Evolutionary conservation across 2,113 vertebrate species (phyloP).

Genomic region (Esox niger): DNA sequence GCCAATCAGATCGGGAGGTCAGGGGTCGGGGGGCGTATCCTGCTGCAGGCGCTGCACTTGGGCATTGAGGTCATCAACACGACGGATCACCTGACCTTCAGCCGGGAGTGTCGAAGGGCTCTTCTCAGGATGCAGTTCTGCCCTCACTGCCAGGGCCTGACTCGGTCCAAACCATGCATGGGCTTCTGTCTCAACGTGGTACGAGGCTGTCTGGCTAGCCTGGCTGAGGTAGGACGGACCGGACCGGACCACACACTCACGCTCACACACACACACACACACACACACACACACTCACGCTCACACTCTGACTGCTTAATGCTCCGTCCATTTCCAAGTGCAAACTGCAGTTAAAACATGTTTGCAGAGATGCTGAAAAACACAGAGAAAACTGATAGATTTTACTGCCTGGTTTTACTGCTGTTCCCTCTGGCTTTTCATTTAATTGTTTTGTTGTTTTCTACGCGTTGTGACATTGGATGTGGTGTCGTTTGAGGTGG

Average conservation of each 20-base stretch:
- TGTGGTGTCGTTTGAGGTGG: slow-evolving; percentile 61
- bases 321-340: too few relatives aligned
- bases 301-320: too few relatives aligned
- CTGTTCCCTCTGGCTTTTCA: too few relatives aligned
- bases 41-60: slow-evolving; percentile 85
- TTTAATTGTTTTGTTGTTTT: too few relatives aligned
- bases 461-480: too few relatives aligned
- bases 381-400: too few relatives aligned
- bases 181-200: slow-evolving; percentile 88
- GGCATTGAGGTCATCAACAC: slow-evolving; percentile 90
- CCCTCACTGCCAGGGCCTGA: slow-evolving; percentile 81
- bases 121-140: slow-evolving; percentile 86
- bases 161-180: slow-evolving; percentile 79
- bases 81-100: slow-evolving; percentile 82
- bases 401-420: too few relatives aligned
- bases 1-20: slow-evolving; percentile 72
- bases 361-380: too few relatives aligned
- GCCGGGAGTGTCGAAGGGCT: slow-evolving; percentile 79
- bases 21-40: slow-evolving; percentile 69
- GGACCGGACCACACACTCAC: too few relatives aligned
- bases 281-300: too few relatives aligned
- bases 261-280: too few relatives aligned
- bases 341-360: too few relatives aligned
- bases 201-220: slow-evolving; percentile 81
- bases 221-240: slow-evolving; percentile 73